Base-by-base conservation (phyloP, 1,140 invertebrate genomes). In the Trypoxylus dichotomus region DNA sequence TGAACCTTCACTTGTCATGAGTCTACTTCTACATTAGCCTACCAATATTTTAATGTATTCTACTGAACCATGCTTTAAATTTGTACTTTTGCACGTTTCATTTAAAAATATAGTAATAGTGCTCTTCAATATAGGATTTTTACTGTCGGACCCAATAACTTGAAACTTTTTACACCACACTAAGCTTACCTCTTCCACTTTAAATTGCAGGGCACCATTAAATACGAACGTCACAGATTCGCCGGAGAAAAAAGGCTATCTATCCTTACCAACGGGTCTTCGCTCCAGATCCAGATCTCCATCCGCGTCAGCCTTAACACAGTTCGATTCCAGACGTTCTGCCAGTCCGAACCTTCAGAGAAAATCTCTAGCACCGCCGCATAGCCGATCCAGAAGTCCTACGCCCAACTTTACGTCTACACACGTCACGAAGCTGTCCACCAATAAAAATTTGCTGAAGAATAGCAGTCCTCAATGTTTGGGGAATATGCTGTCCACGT, bases 221-320 rank as follows among this genome's bases (percentile, higher is more conserved):
- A 11, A 68, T 21, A 68, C 11, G 7, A 68, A 25, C 60, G 27
- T 74, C 25, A 75, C 41, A 3, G 43, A 75, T 29, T 54, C 74
- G 10, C 43, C 74, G 5, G 72, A 74, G 3, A 74, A 74, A 10
- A 74, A 75, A 75, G 68, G 77, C 13, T 81, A 76, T 54, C 76
- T 86, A 47, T 87, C 86, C 74, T 84, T 83, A 29, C 83, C 88
- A 13, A 85, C 83, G 82, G 83, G 83, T 32, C 84, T 83, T 74
- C 54, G 84, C 13, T 87, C 88, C 76, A 86, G 89, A 77, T 89
- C 88, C 0, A 85, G 86, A 77, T 86, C 85, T 13, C 85, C 85
- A 6, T 85, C 84, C 10, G 37, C 79, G 80, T 74, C 63, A 1
- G 37, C 79, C 80, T 25, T 77, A 82, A 43, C 42, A 72, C 37